Evolutionary conservation across 2,797 vertebrate species (phyloP), one percentile per base, ranked within the genome.

Genomic region (Onychomys torridus): DNA sequence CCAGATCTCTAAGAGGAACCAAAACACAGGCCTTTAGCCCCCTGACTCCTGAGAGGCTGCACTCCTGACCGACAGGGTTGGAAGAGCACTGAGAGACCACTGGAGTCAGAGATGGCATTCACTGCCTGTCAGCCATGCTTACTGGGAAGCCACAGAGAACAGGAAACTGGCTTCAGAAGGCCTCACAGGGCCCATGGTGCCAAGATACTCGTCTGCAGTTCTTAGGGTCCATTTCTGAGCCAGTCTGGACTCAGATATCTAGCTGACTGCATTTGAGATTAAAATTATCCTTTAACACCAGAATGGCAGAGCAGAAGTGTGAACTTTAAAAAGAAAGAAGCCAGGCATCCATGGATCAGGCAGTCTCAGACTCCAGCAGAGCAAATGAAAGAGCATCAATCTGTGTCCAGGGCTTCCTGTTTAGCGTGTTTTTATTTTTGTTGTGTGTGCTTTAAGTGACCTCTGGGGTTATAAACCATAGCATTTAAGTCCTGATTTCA

Each of bases 381-480:
- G 83, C 61, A 96, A 97, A 97, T 79, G 79, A 96, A 91, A 96
- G 59, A 93, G 25, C 85, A 32, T 29, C 8, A 34, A 12, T 34
- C 19, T 59, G 69, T 32, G 52, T 52, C 1, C 2, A 10, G 34
- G 21, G 23, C 34, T 69, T 52, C 52, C 63, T 89, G 69, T 43
- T 75, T 75, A 59, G 73, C 32, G 4, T 59, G 34, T 65, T n/a
- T 34, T 49, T 23, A 43, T 11, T 73, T 73, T 29, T 75, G 67
- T 32, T 59, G 27, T 34, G 92, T 91, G 49, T 91, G 49, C 59
- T 95, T 95, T 94, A 97, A 97, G 97, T 94, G 94, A 96, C 94
- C 95, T 63, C 88, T 96, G 95, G 89, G 86, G 95, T 96, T 81
- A 94, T 57, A 97, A 95, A 90, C 88, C 93, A 97, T 90, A 93